phyloP scores from a whole-genome alignment of 1,140 invertebrate genomes.

The Aporrectodea caliginosa region DNA sequence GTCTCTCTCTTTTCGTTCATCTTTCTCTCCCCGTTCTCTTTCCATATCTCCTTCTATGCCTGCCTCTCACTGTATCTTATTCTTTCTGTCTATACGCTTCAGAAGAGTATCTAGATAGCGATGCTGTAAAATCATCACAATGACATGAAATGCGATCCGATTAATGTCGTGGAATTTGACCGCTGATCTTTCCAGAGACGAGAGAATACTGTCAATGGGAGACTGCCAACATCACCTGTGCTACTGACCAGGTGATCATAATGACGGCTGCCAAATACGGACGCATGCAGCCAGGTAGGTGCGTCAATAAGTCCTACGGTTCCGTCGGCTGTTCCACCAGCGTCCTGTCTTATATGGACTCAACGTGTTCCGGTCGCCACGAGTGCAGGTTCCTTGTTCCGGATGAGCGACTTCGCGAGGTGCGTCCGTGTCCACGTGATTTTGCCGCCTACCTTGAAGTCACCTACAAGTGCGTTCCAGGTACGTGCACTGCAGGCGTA shows the following conservation, averaged over 20 bases:
- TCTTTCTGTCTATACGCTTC: too few species aligned
- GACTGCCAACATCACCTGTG: slow-evolving; percentile 6
- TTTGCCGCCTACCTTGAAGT: slow-evolving; percentile 24
- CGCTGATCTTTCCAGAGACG: background rate
- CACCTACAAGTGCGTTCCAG: slow-evolving; percentile 32
- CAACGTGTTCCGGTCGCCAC: slow-evolving; percentile 21
- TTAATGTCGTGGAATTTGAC: background rate
- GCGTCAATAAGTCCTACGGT: slow-evolving; percentile 20
- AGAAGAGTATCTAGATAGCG: too few species aligned
- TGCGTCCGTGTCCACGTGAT: slow-evolving; percentile 30
- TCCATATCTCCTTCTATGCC: background rate
- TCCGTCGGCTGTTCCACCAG: slow-evolving; percentile 24
- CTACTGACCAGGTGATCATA: slow-evolving; percentile 27
- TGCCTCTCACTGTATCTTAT: too few species aligned
- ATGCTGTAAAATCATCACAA: too few species aligned
- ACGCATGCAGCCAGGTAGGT: slow-evolving; percentile 26
- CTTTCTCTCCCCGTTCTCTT: background rate
- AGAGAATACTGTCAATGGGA: slow-evolving; percentile 19
- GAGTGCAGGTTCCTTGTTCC: slow-evolving; percentile 26
- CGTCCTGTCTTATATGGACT: slow-evolving; percentile 20
- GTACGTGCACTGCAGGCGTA: too few species aligned
- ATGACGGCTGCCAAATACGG: slow-evolving; percentile 25
- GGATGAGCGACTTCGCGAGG: slow-evolving; percentile 11
- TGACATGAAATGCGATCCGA: too few species aligned
- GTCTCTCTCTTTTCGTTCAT: background rate